Conservation (phyloP, 2,797 vertebrate species). For the Protonibea diacanthus region DNA sequence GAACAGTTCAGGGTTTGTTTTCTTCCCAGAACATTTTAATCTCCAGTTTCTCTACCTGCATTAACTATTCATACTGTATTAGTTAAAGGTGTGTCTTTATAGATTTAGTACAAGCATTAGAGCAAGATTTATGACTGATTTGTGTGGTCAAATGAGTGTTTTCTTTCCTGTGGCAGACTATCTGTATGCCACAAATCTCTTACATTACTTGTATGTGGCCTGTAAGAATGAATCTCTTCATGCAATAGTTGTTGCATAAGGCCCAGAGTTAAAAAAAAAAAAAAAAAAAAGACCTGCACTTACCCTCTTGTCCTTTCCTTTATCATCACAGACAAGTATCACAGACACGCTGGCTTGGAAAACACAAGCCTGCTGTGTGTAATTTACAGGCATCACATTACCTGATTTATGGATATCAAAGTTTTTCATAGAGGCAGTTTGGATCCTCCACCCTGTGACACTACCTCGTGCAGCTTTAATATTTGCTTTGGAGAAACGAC, state of each 20-base stretch:
- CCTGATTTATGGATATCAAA: constrained; percentile 39
- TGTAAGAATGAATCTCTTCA: neutral
- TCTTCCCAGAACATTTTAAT: too few species aligned
- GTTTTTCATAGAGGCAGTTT: constrained; percentile 25
- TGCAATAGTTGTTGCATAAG: constrained; percentile 1
- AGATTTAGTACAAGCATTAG: too few species aligned
- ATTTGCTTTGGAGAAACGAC: constrained; percentile 47
- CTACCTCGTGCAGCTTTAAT: constrained; percentile 51
- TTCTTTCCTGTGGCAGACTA: neutral
- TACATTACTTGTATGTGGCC: accelerated
- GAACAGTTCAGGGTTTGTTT: too few species aligned
- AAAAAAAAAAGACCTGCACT: neutral
- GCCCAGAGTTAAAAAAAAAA: neutral
- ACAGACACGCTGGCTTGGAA: constrained; percentile 31
- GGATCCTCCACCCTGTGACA: constrained; percentile 34
- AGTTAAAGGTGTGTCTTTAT: too few species aligned
- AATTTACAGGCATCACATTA: constrained; percentile 41
- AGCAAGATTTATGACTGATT: too few species aligned
- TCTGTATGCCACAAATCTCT: neutral
- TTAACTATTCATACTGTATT: too few species aligned
- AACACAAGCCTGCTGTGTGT: constrained; percentile 40
- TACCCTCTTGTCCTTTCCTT: neutral
- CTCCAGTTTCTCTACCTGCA: too few species aligned
- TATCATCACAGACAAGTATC: neutral
- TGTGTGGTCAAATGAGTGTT: neutral